Evolutionary conservation across 92 coral and sea anemone species (phyloP), one percentile per base, ranked within the genome.

Genomic region (Montipora capitata): DNA sequence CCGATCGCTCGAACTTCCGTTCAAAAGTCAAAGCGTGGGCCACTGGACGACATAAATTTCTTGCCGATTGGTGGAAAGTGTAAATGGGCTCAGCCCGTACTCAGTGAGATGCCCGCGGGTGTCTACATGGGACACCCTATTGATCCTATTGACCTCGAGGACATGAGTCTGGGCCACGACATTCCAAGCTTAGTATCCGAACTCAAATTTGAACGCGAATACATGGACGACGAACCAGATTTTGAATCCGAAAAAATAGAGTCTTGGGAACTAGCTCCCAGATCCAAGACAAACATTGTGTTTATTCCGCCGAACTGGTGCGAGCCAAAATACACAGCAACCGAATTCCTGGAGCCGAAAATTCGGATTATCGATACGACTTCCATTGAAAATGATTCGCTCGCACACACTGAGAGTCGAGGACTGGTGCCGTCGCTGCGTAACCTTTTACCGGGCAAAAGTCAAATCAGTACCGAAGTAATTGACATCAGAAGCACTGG

Each of bases 81-180:
- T 10, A 83, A 83, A 59, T 72, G 87, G 87, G 87, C 80, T 5
- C 79, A 72, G n/a, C 71, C 87, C 2, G 87, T 72, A 3, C 61
- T 83, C 9, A 61, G 71, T 56, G 80, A 73, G 79, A 72, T 83
- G 61, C 87, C 79, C 3, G 4, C 18, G 16, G 79, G 43, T 4
- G 69, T 71, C 18, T 11, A 7, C 13, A 57, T 18, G 43, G 71
- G 58, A 16, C 45, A 20, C 35, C 10, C 78, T 27, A 41, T 41
- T 12, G 71, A 71, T 4, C 44, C 87, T 42, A 39, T 27, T 42
- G 43, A 14, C 40, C 27, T 52, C 13, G 79, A 43, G 35, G 87
- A 83, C 18, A 56, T 57, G 3, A 18, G 27, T 71, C 8, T 20
- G 39, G 77, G 54, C 12, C 56, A 72, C 10, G 56, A 45, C 20